Evolutionary conservation across 2,797 vertebrate genomes (phyloP).

Genomic region (Arctocebus calabarensis): DNA sequence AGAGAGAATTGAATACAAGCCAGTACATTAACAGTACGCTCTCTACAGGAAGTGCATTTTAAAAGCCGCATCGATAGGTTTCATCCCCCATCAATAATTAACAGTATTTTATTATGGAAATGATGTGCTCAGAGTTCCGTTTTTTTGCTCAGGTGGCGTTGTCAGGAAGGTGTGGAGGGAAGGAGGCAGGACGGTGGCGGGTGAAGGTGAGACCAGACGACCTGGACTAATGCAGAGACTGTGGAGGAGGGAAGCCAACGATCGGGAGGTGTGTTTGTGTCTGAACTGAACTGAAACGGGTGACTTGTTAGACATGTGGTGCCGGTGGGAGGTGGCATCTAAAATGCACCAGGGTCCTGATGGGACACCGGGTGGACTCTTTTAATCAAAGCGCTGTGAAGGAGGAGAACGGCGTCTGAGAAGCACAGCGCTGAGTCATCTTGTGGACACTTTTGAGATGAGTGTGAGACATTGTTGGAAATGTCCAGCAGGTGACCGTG

Average conservation of each 20-base stretch:
- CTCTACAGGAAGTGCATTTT: neutral
- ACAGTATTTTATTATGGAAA: neutral
- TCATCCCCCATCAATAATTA: neutral
- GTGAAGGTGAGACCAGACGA: neutral
- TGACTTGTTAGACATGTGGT: neutral
- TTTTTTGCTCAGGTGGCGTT: neutral
- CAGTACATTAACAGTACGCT: neutral
- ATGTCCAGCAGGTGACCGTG: neutral
- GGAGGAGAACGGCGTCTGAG: neutral
- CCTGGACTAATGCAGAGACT: neutral
- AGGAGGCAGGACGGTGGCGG: accelerated
- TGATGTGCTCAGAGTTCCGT: neutral
- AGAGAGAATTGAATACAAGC: neutral
- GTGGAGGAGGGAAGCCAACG: neutral
- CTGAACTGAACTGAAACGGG: neutral
- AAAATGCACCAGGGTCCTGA: neutral
- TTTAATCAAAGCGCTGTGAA: neutral
- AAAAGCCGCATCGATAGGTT: neutral
- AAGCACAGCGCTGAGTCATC: neutral
- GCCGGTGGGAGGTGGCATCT: neutral
- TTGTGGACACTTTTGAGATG: neutral
- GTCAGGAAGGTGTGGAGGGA: neutral
- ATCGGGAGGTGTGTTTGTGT: neutral
- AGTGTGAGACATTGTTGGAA: neutral
- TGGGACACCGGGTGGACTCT: neutral